These are phyloP conservation scores for Crenuchus spilurus DNA, from an alignment of 2,797 vertebrate genomes.

Conservation along the genomic window DNA sequence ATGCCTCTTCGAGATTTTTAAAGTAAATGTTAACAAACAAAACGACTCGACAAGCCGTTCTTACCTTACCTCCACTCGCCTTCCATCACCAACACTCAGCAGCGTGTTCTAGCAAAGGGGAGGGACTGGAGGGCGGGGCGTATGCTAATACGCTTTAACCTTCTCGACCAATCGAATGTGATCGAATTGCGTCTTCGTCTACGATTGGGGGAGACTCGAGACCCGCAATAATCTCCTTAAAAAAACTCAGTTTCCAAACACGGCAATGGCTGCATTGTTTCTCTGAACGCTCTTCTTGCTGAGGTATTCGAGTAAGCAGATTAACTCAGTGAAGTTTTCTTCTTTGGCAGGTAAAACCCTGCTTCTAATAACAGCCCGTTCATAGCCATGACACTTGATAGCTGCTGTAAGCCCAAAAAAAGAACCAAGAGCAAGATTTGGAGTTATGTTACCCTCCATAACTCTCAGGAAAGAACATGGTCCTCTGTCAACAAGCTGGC, in stretches of 20 bases:
- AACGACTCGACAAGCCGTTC: too few relatives aligned
- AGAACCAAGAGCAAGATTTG: neutral
- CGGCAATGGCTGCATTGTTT: neutral
- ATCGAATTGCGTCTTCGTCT: conserved; percentile 35
- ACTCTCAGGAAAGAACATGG: too few relatives aligned
- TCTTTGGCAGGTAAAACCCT: neutral
- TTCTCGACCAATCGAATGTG: conserved; percentile 71
- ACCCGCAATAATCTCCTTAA: neutral
- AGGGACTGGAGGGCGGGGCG: neutral
- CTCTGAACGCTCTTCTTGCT: neutral
- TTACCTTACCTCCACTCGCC: conserved; percentile 22
- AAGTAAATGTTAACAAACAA: too few relatives aligned
- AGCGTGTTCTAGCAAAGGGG: conserved; percentile 58
- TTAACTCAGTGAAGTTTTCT: neutral
- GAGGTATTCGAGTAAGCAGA: neutral
- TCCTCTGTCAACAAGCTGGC: too few relatives aligned
- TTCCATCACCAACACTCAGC: conserved; percentile 39
- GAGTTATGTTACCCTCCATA: too few relatives aligned
- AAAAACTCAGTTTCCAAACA: neutral
- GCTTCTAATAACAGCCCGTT: neutral
- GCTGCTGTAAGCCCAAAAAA: neutral
- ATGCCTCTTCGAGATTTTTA: too few relatives aligned
- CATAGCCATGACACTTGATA: conserved; percentile 1
- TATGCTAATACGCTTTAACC: neutral
- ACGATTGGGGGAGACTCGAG: conserved; percentile 55